Conservation (phyloP, 2,888 invertebrate genomes). For the Sinhomidia bicolor region DNA sequence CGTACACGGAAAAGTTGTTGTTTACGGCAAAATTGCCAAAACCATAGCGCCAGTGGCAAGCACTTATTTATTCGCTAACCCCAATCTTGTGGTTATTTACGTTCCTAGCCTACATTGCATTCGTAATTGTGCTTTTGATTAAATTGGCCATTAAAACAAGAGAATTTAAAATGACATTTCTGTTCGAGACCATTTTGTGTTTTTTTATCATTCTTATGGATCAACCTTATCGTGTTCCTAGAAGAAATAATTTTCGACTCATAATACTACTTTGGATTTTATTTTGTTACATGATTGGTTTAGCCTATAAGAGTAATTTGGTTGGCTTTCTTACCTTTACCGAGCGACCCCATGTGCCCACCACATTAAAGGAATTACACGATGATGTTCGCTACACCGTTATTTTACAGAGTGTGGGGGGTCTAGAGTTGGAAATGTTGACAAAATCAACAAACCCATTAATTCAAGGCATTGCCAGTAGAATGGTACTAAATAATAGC, state of each 20-base stretch:
- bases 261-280: conserved; percentile 46
- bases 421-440: conserved; percentile 45
- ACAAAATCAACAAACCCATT: conserved; percentile 37
- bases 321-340: conserved; percentile 51
- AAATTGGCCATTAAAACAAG: not conserved
- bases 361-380: conserved; percentile 33
- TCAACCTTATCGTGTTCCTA: conserved; percentile 4
- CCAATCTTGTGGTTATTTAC: conserved; percentile 48
- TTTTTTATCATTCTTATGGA: conserved; percentile 46
- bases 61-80: conserved; percentile 30
- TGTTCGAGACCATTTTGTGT: not conserved
- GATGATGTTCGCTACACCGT: not conserved
- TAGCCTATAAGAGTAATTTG: conserved; percentile 50
- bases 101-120: not conserved
- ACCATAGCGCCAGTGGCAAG: conserved; percentile 28
- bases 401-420: conserved; percentile 30
- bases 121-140: not conserved
- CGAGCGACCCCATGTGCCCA: conserved; percentile 10
- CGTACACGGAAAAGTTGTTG: not conserved
- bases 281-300: conserved; percentile 54
- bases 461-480: conserved; percentile 23
- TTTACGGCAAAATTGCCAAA: conserved; percentile 1
- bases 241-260: not conserved
- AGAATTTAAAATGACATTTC: not conserved
- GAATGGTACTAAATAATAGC: conserved; percentile 18